Conservation (phyloP, 2,888 invertebrate genomes). For the Rhorus exstirpatorius region DNA sequence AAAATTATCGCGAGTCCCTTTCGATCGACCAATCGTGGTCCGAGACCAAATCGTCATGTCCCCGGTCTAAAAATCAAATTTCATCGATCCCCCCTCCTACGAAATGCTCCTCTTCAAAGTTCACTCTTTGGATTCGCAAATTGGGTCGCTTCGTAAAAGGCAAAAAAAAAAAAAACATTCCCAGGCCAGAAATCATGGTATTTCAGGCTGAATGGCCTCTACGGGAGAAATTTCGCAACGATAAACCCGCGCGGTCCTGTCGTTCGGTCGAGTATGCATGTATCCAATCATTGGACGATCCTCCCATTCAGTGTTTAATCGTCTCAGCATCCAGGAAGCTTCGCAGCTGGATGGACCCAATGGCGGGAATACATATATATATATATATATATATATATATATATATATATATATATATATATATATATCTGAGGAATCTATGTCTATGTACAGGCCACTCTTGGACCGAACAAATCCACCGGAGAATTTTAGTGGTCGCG, state of each 20-base stretch:
- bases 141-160: neutral
- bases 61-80: no score
- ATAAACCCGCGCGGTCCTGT: slow-evolving; percentile 52
- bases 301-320: slow-evolving; percentile 84
- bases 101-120: no score
- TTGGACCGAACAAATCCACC: slow-evolving; percentile 26
- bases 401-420: slow-evolving; percentile 15
- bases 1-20: no score
- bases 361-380: slow-evolving; percentile 26
- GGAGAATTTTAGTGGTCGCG: neutral
- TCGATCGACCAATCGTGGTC: no score
- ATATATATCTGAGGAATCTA: neutral
- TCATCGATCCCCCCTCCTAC: no score
- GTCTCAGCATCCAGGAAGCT: slow-evolving; percentile 79
- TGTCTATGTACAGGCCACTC: slow-evolving; percentile 7
- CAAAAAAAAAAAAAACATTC: neutral
- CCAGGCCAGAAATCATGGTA: neutral
- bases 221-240: slow-evolving; percentile 37
- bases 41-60: no score
- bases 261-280: slow-evolving; percentile 74
- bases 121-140: neutral
- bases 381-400: slow-evolving; percentile 4
- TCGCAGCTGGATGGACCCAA: slow-evolving; percentile 29
- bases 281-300: slow-evolving; percentile 82
- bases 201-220: slow-evolving; percentile 23